Percentiles rank a stretch among this genome's conserved stretches.
phyloP scores from a whole-genome alignment of 2,113 vertebrate species.

The Microtus richardsoni region DNA sequence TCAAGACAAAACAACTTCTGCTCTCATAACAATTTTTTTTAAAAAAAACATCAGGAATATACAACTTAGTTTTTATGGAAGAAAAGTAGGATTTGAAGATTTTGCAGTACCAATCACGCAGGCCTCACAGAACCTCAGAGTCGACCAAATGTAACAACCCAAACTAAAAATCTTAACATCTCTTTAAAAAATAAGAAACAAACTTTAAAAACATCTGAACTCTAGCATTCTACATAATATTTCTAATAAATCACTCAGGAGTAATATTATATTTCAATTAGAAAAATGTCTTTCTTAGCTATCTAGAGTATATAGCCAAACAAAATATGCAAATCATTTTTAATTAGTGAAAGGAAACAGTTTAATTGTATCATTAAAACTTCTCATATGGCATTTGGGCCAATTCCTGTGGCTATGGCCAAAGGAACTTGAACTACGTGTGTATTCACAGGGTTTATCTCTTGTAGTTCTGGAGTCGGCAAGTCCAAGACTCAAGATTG shows the following conservation, averaged over 20 bases:
- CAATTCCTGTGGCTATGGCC: background rate
- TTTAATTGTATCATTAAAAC: slow-evolving; percentile 26
- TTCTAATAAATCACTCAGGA: slow-evolving; percentile 41
- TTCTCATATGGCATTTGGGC: background rate
- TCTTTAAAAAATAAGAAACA: background rate
- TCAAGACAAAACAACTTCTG: slow-evolving; percentile 1
- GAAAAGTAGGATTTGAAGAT: slow-evolving; percentile 5
- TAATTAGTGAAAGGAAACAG: slow-evolving; percentile 43
- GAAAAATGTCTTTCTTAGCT: slow-evolving; percentile 47
- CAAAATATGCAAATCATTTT: slow-evolving; percentile 15
- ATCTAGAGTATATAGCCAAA: background rate
- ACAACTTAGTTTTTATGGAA: slow-evolving; percentile 22
- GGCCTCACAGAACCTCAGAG: slow-evolving; percentile 26
- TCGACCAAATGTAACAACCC: background rate
- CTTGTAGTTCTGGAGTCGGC: background rate
- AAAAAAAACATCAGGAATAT: slow-evolving; percentile 11
- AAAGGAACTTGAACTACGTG: background rate
- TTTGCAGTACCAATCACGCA: slow-evolving; percentile 41
- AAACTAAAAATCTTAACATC: slow-evolving; percentile 52
- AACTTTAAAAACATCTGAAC: background rate
- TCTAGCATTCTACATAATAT: background rate
- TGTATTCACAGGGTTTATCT: background rate
- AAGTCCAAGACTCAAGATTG: background rate
- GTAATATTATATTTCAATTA: slow-evolving; percentile 38
- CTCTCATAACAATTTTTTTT: background rate